phyloP scores from a whole-genome alignment of 1,140 invertebrate species.

The Diprion similis region DNA sequence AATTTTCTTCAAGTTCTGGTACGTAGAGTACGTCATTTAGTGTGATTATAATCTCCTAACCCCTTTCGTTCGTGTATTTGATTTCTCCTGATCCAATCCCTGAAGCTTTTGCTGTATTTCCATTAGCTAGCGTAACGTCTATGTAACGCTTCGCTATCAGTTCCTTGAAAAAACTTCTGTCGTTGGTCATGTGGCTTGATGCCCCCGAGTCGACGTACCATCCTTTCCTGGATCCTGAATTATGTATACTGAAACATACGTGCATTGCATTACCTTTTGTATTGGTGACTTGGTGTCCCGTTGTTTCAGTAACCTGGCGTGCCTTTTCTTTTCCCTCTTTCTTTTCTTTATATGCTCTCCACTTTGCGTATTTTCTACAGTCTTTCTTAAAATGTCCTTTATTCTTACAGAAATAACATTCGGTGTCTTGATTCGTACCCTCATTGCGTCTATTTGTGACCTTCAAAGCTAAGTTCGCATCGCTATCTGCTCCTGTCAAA shows the following conservation, averaged over 20 bases:
- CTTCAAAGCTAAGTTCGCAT: constrained; percentile 13
- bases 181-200: constrained; percentile 21
- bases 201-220: constrained; percentile 25
- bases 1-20: no score
- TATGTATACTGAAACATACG: constrained; percentile 9
- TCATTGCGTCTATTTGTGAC: constrained; percentile 4
- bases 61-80: no score
- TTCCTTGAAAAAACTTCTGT: constrained; percentile 9
- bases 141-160: background rate
- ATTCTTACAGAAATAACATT: constrained; percentile 27
- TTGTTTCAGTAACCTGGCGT: background rate
- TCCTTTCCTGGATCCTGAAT: background rate
- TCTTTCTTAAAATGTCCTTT: constrained; percentile 25
- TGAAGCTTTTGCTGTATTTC: background rate
- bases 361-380: constrained; percentile 15
- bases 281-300: background rate
- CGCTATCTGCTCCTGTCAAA: background rate
- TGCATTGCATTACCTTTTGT: background rate
- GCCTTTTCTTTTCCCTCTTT: background rate
- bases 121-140: background rate
- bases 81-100: background rate
- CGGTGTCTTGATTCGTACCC: background rate
- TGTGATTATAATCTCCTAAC: no score
- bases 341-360: background rate
- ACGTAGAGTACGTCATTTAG: no score